Evolutionary conservation across 1,140 invertebrate species (phyloP), one percentile per base, ranked within the genome.

Genomic region (Lepidurus packardi): DNA sequence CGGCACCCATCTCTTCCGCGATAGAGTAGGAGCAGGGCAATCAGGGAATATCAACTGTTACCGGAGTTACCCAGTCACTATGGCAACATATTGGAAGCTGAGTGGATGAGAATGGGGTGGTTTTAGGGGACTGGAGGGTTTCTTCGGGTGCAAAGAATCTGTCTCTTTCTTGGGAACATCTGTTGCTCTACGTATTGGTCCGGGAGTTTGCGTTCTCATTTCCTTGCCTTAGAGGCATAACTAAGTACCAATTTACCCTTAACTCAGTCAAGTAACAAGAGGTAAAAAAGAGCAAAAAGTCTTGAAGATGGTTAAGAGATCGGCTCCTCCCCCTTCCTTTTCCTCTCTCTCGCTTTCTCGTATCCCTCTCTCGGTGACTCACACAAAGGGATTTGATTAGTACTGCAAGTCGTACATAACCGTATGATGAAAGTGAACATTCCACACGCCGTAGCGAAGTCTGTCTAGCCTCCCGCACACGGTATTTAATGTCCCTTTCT

Each of bases 1-100:
- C 16, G 53, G 53, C 53, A 65, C 53, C 53, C 53, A 65, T 65
- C 53, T 65, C 53, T 65, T 65, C 53, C 53, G 53, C 53, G 53
- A 65, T 65, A 65, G 21, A 65, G 13, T 65, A 65, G 21, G 53
- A 65, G 53, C 53, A 65, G 53, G 53, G 53, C 53, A 65, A 65
- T 65, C 53, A 65, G 13, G 53, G 53, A 65, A 65, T 65, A 65
- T 65, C 53, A 65, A 65, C 53, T 65, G 53, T 65, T 65, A 65
- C 53, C 53, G 53, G 53, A 65, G 53, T 65, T 65, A 65, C 53
- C 53, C 53, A 65, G 53, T 65, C 53, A 21, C 53, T 65, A 65
- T 65, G 21, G 53, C 53, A 65, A 65, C 53, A 65, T 65, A 65
- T 65, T 65, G 53, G 53, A 13, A 65, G 13, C 8, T 65, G 53